Base-by-base conservation (phyloP, 1,140 invertebrate species). In the Periplaneta americana region DNA sequence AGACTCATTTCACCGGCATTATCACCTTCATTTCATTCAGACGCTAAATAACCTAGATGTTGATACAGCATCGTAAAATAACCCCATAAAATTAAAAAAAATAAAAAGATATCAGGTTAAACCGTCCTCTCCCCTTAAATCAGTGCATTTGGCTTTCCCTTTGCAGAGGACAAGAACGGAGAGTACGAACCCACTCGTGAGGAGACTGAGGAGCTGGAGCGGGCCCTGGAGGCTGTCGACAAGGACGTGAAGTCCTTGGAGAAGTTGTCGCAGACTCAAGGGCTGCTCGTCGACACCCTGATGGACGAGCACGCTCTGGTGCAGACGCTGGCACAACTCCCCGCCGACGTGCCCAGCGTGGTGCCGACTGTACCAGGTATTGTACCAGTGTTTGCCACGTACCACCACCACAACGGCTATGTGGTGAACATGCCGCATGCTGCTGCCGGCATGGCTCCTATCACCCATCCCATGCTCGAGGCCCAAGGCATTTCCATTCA, bases 191-290 rank as follows among this genome's bases (percentile, higher is more conserved):
- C 93, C 2, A 91, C 93, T 36, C 92, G 94, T 84, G 95, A 95
- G 85, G 95, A 96, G 86, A 94, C 94, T 39, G 95, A 96, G 84
- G 95, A 96, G 86, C 87, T 96, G 84, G 95, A 96, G 87, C 91
- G 95, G 76, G 95, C 95, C 13, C 87, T 97, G 74, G 95, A 96
- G 84, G 94, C 94, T 28, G 95, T 96, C 74, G 91, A 95, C 85
- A 93, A 94, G 86, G 93, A 94, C 84, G 92, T 94, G n/a, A 91
- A 93, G 85, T 94, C 92, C 82, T 87, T 95, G 84, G 93, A 94
- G 86, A 93, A 94, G 87, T 90, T 94, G 86, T 93, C 93, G 75
- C 91, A 92, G 82, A 90, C 91, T 13, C 92, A 93, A 84, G 90
- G 91, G 81, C 85, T 91, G 37, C 85, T 91, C 82, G 48, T 66